phyloP scores from a whole-genome alignment of 2,888 invertebrate genomes.

The Mythimna ferrago region DNA sequence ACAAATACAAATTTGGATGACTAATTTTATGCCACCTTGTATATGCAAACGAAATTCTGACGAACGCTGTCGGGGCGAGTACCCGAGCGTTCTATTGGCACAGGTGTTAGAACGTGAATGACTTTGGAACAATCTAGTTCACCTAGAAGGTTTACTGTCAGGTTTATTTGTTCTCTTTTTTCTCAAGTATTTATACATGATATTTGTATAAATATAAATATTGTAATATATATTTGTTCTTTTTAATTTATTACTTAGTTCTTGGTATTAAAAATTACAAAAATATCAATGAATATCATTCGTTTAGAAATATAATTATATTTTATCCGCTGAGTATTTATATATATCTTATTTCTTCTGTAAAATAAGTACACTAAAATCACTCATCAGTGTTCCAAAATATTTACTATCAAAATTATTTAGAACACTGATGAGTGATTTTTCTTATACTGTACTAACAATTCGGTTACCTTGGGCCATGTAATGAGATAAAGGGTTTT shows the following conservation, averaged over 20 bases:
- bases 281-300: background rate
- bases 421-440: background rate
- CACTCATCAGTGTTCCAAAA: too few relatives aligned
- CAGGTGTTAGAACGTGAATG: conserved; percentile 28
- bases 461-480: too few relatives aligned
- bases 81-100: background rate
- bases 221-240: too few relatives aligned
- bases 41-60: too few relatives aligned
- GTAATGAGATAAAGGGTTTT: too few relatives aligned
- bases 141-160: conserved; percentile 12
- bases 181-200: conserved; percentile 6
- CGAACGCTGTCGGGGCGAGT: background rate
- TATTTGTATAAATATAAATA: too few relatives aligned
- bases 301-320: background rate
- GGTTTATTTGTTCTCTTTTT: background rate
- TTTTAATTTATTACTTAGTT: background rate
- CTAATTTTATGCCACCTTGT: too few relatives aligned
- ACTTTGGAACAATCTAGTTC: background rate
- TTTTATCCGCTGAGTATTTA: too few relatives aligned
- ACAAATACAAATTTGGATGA: too few relatives aligned
- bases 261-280: background rate
- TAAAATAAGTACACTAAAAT: background rate
- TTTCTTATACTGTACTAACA: too few relatives aligned
- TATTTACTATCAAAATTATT: background rate
- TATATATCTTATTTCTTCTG: background rate